Conservation (phyloP, 2,113 vertebrate genomes). For the Lethenteron camtschaticum region DNA sequence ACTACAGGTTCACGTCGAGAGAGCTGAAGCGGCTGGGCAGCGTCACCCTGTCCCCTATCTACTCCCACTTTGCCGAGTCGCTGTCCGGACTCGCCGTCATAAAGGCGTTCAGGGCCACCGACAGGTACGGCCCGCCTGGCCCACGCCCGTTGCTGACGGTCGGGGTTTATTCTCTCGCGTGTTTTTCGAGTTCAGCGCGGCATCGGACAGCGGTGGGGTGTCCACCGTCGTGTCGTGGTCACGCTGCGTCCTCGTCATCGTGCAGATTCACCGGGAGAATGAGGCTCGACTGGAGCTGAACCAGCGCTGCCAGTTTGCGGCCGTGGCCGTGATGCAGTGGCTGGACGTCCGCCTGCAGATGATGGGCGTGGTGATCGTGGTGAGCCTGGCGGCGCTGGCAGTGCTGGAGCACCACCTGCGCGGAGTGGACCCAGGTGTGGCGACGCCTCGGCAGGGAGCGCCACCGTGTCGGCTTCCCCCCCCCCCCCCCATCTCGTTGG, state of each 20-base stretch:
- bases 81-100: slow-evolving; percentile 52
- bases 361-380: slow-evolving; percentile 60
- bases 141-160: too few relatives aligned
- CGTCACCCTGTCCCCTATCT: slow-evolving; percentile 68
- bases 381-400: slow-evolving; percentile 39
- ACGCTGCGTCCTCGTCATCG: too few relatives aligned
- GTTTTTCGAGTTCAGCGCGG: too few relatives aligned
- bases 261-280: slow-evolving; percentile 56
- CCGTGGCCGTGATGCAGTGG: slow-evolving; percentile 54
- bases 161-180: too few relatives aligned
- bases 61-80: slow-evolving; percentile 81
- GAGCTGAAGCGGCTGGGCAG: slow-evolving; percentile 73
- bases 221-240: too few relatives aligned
- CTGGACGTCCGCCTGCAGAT: slow-evolving; percentile 81
- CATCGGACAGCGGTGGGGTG: too few relatives aligned
- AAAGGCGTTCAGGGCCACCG: slow-evolving; percentile 35
- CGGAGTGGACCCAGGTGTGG: slow-evolving; percentile 47
- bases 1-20: slow-evolving; percentile 51
- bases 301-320: slow-evolving; percentile 68
- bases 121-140: slow-evolving; percentile 27
- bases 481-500: too few relatives aligned
- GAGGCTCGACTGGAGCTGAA: slow-evolving; percentile 47
- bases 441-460: too few relatives aligned
- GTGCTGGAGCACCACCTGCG: slow-evolving; percentile 51
- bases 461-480: too few relatives aligned